Percentiles rank a stretch among this genome's conserved stretches.
phyloP scores from a whole-genome alignment of 2,113 vertebrate genomes.

The Rhodinocichla rosea region DNA sequence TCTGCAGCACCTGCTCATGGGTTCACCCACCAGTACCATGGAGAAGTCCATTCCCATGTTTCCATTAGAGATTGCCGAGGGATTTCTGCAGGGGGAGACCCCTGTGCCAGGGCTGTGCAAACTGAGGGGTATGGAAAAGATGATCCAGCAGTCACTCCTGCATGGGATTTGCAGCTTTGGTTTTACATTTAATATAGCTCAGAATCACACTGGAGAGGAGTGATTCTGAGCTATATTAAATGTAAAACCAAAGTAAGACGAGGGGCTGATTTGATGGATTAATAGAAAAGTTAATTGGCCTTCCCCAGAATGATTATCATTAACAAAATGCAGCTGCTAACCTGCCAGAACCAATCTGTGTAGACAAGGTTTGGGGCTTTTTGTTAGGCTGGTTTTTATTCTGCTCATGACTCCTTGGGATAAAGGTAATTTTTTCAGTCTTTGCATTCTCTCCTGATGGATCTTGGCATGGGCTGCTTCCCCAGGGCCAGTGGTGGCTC shows the following conservation, averaged over 20 bases:
- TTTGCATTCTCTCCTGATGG: background rate
- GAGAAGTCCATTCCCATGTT: background rate
- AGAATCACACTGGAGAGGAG: background rate
- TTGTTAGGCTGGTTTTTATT: background rate
- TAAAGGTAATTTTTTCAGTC: background rate
- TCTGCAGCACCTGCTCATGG: background rate
- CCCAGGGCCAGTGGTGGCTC: background rate
- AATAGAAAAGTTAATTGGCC: slow-evolving; percentile 28
- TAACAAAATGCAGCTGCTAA: slow-evolving; percentile 20
- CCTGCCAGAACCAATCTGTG: slow-evolving; percentile 18
- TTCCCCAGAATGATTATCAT: slow-evolving; percentile 18
- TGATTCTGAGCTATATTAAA: background rate
- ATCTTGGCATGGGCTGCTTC: background rate
- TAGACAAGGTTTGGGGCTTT: background rate
- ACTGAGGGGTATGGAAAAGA: background rate
- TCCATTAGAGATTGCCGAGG: background rate
- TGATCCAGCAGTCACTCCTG: background rate
- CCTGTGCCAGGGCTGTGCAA: background rate
- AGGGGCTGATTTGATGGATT: background rate
- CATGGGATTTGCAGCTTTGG: background rate
- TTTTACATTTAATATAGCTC: no score
- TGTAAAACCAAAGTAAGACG: background rate
- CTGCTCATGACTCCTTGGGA: background rate
- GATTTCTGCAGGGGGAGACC: background rate
- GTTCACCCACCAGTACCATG: background rate